Percentiles rank a stretch among this genome's conserved stretches.
Evolutionary conservation across 2,888 invertebrate genomes (phyloP).

Genomic region (Parnassius mnemosyne): DNA sequence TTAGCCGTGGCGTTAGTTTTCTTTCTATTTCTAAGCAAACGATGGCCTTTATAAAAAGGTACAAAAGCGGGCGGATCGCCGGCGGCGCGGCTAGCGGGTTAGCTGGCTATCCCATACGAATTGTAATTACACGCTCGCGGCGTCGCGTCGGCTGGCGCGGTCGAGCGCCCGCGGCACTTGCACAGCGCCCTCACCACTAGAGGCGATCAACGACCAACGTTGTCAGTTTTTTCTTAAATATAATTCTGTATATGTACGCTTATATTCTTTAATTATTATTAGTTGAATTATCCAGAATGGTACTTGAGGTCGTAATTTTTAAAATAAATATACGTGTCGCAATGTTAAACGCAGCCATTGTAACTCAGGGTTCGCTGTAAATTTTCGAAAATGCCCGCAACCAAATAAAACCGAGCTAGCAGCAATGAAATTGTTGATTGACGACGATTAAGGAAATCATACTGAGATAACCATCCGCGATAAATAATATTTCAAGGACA

Average conservation of each 20-base stretch:
- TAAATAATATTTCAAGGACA: no score
- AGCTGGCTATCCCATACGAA: constrained; percentile 20
- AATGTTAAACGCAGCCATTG: background rate
- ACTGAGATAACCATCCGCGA: no score
- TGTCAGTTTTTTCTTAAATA: constrained; percentile 4
- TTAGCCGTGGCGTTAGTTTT: constrained; percentile 12
- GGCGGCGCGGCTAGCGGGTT: constrained; percentile 8
- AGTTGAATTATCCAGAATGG: no score
- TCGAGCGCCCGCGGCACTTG: constrained; percentile 8
- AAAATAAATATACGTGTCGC: no score
- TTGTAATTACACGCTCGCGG: constrained; percentile 26
- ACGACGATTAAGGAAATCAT: no score
- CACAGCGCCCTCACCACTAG: background rate
- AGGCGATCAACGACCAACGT: constrained; percentile 5
- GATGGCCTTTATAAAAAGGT: constrained; percentile 9
- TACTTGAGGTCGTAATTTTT: no score
- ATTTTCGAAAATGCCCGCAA: no score
- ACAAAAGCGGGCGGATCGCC: constrained; percentile 20
- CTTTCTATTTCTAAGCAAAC: constrained; percentile 17
- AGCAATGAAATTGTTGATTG: no score
- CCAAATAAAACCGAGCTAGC: no score
- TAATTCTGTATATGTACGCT: background rate
- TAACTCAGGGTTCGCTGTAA: no score
- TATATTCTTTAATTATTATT: background rate
- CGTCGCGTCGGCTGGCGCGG: constrained; percentile 9